Conservation (phyloP, 2,888 invertebrate genomes). For the Diabrotica balteata region DNA sequence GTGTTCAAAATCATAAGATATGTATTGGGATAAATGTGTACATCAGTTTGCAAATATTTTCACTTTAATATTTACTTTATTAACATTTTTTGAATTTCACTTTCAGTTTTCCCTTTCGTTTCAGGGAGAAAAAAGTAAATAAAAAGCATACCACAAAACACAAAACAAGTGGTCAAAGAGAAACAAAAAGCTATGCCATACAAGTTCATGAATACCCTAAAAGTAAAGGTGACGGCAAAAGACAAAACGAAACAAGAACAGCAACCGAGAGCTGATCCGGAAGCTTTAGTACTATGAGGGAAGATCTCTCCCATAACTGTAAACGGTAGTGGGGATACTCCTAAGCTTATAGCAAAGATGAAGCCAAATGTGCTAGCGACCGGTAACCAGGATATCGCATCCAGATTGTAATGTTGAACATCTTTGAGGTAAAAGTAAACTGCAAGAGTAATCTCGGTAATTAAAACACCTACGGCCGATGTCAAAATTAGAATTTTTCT, state of each 20-base stretch:
- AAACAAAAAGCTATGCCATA: slow-evolving; percentile 44
- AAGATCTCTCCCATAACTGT: slow-evolving; percentile 83
- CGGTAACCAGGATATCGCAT: slow-evolving; percentile 71
- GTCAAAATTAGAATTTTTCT: slow-evolving; percentile 67
- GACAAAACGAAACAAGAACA: slow-evolving; percentile 36
- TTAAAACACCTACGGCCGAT: slow-evolving; percentile 70
- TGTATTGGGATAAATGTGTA: too few species aligned
- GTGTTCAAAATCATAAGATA: too few species aligned
- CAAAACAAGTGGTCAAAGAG: slow-evolving; percentile 28
- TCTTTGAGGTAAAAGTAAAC: slow-evolving; percentile 39
- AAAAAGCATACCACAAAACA: slow-evolving; percentile 33
- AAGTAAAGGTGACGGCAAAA: slow-evolving; percentile 43
- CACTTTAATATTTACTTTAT: not conserved
- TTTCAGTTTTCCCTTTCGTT: slow-evolving; percentile 44
- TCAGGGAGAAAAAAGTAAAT: slow-evolving; percentile 43
- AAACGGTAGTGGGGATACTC: slow-evolving; percentile 81
- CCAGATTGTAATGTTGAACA: slow-evolving; percentile 23
- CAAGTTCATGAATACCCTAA: slow-evolving; percentile 39
- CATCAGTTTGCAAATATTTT: not conserved
- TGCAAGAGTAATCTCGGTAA: slow-evolving; percentile 57
- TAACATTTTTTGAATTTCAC: slow-evolving; percentile 41
- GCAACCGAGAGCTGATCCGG: slow-evolving; percentile 65
- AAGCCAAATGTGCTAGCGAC: slow-evolving; percentile 73
- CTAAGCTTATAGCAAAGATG: slow-evolving; percentile 73
- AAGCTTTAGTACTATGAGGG: slow-evolving; percentile 70